phyloP scores from a whole-genome alignment of 2,797 vertebrate genomes.

The Delichon dasypus region DNA sequence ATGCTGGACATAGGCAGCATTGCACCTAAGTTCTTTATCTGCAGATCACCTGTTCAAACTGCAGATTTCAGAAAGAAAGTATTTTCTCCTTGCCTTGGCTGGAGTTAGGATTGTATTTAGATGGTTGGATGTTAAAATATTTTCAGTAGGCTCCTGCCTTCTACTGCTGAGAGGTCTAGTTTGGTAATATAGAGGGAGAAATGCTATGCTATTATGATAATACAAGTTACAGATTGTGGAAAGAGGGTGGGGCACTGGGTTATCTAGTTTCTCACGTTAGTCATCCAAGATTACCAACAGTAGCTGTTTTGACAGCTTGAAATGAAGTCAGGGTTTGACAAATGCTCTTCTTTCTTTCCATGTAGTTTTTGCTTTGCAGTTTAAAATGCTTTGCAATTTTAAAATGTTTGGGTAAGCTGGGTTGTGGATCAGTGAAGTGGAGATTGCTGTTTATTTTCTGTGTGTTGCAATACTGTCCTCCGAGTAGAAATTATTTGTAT shows the following conservation, averaged over 20 bases:
- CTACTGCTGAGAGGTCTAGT: conserved; percentile 31
- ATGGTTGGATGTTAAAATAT: neutral
- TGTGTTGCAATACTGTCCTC: neutral
- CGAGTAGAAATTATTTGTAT: neutral
- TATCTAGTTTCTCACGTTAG: conserved; percentile 44
- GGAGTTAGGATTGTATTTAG: neutral
- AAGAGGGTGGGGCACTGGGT: conserved; percentile 37
- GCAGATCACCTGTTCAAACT: neutral
- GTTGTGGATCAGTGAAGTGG: neutral
- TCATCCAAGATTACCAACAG: conserved; percentile 27
- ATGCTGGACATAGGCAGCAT: neutral
- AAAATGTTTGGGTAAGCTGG: neutral
- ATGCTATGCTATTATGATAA: neutral
- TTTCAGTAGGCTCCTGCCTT: neutral
- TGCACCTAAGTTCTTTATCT: neutral
- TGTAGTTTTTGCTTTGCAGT: neutral
- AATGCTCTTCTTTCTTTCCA: neutral
- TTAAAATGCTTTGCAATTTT: neutral
- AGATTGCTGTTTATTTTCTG: neutral
- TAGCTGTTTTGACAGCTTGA: conserved; percentile 27
- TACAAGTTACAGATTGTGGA: neutral
- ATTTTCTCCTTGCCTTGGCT: neutral
- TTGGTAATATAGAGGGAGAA: neutral
- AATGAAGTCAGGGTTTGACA: neutral
- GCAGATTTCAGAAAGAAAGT: neutral